Base-by-base conservation (phyloP, 2,888 invertebrate species). In the Chrysolina haemoptera region DNA sequence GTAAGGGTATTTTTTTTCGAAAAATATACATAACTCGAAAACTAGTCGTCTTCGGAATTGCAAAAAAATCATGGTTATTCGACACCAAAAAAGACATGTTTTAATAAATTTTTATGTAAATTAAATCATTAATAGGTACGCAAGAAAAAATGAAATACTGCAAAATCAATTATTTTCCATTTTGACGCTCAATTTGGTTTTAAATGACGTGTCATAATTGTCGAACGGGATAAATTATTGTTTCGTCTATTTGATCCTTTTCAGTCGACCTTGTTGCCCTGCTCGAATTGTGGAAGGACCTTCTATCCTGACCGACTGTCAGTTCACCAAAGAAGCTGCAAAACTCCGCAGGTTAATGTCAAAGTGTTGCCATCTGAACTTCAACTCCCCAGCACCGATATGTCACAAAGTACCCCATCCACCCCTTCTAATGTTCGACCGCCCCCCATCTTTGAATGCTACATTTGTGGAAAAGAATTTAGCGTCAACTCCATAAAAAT, bases 281-380 rank as follows among this genome's bases (percentile, higher is more conserved):
- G 94, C 82, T 88, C 88, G 59, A 91, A 90, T 81, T 94, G 94
- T 84, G 91, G 91, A 11, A 88, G 94, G 63, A 93, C 93, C 35
- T 94, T 94, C 87, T 88, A 90, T 76, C 93, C 93, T 0, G 93
- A 94, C 79, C 88, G 94, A 48, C 85, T 94, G 16, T 82, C 88
- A 14, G 91, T 93, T 1, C 94, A 94, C 83, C 86, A 88, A 80
- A 87, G 88, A 79, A 89, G 88, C 78, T 90, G 89, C 83, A 88
- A 87, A 75, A 78, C 76, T 14, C 77, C 75, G 16, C 74, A 76
- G 10, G 70, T 66, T 14, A 78, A 77, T 71, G 84, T 35, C 4
- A 81, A 78, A 90, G 20, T 84, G 84, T 67, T 78, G 14, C 69
- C 79, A 11, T 69, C 78, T 12, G 68, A 67, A 35, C 59, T 40